Conservation (phyloP, 2,113 vertebrate species). For the Alces alces region DNA sequence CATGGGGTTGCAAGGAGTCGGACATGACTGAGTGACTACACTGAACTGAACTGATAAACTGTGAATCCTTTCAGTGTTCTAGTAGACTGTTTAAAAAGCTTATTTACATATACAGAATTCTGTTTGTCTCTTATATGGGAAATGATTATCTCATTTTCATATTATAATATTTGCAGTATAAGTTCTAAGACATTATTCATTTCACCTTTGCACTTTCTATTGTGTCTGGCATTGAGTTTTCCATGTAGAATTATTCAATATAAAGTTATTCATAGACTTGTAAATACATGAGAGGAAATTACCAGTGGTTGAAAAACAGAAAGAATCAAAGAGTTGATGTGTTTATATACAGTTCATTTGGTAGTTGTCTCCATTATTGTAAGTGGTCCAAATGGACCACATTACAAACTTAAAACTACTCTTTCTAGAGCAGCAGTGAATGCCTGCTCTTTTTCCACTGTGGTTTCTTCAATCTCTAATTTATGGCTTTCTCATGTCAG, state of each 20-base stretch:
- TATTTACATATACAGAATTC: background rate
- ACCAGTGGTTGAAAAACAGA: background rate
- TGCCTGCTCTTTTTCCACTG: background rate
- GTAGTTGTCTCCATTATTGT: background rate
- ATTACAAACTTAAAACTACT: background rate
- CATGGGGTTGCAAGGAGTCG: background rate
- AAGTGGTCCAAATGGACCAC: background rate
- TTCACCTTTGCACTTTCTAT: background rate
- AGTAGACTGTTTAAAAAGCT: background rate
- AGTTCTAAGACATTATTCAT: background rate
- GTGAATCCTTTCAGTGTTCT: background rate
- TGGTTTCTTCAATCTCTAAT: background rate
- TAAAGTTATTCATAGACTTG: background rate
- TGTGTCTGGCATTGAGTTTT: background rate
- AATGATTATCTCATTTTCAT: background rate
- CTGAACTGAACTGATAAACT: background rate
- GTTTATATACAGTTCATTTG: background rate
- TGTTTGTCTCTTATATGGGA: background rate
- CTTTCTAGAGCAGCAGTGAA: background rate
- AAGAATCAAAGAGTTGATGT: rapidly evolving
- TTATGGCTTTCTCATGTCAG: background rate
- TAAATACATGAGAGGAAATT: background rate
- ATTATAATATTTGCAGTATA: background rate
- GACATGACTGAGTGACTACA: background rate
- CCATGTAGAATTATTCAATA: background rate